Conservation (phyloP, 1,140 invertebrate genomes). For the Episyrphus balteatus region DNA sequence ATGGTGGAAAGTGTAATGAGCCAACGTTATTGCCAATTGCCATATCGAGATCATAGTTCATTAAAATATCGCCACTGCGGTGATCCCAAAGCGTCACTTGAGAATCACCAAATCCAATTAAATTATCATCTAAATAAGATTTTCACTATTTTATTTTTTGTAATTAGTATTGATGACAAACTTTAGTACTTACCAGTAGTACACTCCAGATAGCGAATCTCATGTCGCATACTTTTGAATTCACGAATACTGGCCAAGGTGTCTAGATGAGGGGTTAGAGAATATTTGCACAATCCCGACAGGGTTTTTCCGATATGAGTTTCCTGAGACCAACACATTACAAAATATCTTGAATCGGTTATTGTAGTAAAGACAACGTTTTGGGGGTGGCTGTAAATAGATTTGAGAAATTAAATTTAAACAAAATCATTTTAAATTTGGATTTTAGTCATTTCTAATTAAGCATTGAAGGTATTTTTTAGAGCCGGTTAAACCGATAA, state of each 20-base stretch:
- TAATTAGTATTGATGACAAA: neutral
- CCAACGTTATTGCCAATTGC: slow-evolving; percentile 20
- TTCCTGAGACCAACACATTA: slow-evolving; percentile 31
- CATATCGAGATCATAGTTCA: slow-evolving; percentile 29
- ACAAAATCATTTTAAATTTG: too few species aligned
- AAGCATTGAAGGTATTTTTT: too few species aligned
- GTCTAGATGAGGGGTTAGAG: slow-evolving; percentile 28
- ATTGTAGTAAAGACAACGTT: slow-evolving; percentile 27
- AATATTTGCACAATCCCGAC: slow-evolving; percentile 32
- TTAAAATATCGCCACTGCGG: slow-evolving; percentile 29
- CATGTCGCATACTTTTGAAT: slow-evolving; percentile 27
- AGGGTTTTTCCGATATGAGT: slow-evolving; percentile 18
- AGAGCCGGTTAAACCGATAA: too few species aligned
- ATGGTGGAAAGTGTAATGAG: slow-evolving; percentile 22
- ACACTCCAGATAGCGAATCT: slow-evolving; percentile 23
- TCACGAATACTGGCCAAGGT: slow-evolving; percentile 31
- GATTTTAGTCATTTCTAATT: too few species aligned
- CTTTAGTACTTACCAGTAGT: slow-evolving; percentile 8
- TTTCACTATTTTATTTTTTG: too few species aligned
- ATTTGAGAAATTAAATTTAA: too few species aligned
- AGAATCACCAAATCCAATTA: slow-evolving; percentile 25
- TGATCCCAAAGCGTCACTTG: slow-evolving; percentile 33
- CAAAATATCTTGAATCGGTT: slow-evolving; percentile 27
- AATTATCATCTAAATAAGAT: slow-evolving; percentile 18
- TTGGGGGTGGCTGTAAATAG: slow-evolving; percentile 13